Conservation (phyloP, 2,113 vertebrate genomes). For the Abramis brama region DNA sequence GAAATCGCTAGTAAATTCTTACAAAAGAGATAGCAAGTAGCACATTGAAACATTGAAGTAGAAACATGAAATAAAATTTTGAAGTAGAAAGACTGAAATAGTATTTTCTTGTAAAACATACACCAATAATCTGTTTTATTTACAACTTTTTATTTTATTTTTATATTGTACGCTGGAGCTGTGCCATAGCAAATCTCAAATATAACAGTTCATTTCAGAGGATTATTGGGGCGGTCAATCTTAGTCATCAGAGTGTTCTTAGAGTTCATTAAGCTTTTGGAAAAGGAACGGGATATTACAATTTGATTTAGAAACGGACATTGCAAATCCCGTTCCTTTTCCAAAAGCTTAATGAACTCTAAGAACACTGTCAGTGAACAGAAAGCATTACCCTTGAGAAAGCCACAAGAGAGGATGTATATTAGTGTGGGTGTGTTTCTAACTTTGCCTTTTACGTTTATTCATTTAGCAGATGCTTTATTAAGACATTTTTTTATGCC, state of each 20-base stretch:
- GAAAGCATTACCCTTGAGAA: slow-evolving; percentile 31
- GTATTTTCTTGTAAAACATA: no score
- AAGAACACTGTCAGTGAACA: not conserved
- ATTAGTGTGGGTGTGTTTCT: slow-evolving; percentile 15
- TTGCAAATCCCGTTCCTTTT: slow-evolving; percentile 37
- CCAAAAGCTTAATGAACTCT: slow-evolving; percentile 36
- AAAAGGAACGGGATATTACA: no score
- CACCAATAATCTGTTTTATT: no score
- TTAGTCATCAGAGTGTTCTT: slow-evolving; percentile 20
- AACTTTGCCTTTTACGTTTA: not conserved
- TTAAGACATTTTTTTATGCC: not conserved
- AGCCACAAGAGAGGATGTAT: not conserved
- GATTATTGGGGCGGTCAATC: not conserved
- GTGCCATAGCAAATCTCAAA: not conserved
- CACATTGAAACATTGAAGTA: no score
- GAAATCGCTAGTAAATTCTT: no score
- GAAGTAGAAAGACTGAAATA: no score
- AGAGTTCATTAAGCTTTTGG: no score
- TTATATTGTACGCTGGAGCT: not conserved
- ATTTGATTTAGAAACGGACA: no score
- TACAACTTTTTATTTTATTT: no score
- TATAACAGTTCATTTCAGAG: not conserved
- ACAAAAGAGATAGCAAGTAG: no score
- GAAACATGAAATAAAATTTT: no score
- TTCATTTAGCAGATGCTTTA: slow-evolving; percentile 34